phyloP scores from a whole-genome alignment of 2,797 vertebrate genomes.

The Hydrophis major region DNA sequence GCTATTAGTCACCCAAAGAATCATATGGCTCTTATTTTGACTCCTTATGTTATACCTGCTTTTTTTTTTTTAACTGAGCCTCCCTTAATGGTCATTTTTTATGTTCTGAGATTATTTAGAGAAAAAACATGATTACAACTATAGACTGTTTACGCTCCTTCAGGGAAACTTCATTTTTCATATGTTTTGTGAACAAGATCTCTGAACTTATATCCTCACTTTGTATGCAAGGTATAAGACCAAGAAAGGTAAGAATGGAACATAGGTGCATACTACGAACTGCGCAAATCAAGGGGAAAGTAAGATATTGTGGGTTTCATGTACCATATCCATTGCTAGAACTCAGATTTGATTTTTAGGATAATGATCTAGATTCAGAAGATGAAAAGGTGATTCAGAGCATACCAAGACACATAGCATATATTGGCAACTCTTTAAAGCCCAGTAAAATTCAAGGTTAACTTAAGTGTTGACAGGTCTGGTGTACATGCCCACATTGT shows the following conservation, averaged over 20 bases:
- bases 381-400: background rate
- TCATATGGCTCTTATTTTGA: background rate
- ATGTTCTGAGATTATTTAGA: background rate
- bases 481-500: background rate
- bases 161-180: background rate
- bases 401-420: background rate
- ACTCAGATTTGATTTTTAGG: background rate
- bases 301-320: background rate
- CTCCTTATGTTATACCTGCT: background rate
- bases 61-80: background rate
- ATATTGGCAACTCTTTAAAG: background rate
- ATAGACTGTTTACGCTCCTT: background rate
- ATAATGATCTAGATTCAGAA: background rate
- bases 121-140: background rate
- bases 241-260: background rate
- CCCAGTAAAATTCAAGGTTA: background rate
- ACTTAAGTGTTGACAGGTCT: background rate
- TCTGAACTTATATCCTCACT: background rate
- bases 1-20: background rate
- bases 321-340: background rate
- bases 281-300: background rate
- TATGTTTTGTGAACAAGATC: background rate
- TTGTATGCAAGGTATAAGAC: background rate
- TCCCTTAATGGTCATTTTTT: background rate
- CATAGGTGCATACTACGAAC: background rate